These are phyloP conservation scores for Girardinichthys multiradiatus DNA, from an alignment of 2,113 vertebrate species.

Conservation along the genomic window DNA sequence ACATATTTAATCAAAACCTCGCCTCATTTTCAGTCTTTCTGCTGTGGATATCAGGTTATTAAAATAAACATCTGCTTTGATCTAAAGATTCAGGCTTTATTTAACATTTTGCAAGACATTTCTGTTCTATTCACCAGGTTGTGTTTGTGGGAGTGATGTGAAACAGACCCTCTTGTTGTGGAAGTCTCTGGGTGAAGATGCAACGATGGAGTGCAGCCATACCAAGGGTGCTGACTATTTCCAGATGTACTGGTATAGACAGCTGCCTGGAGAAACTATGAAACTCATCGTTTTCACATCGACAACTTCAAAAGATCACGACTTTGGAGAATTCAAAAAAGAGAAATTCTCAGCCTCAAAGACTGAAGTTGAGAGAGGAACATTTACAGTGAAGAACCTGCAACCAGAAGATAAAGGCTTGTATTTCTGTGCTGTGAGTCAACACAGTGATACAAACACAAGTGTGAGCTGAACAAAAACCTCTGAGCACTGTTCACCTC, in stretches of 20 bases:
- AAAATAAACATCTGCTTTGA: background rate
- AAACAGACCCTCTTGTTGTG: constrained; percentile 13
- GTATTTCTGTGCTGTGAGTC: constrained; percentile 53
- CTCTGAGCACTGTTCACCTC: background rate
- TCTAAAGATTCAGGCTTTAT: background rate
- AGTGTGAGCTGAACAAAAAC: background rate
- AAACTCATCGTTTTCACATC: constrained; percentile 44
- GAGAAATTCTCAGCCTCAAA: constrained; percentile 23
- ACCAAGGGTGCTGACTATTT: background rate
- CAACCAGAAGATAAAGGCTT: constrained; percentile 20
- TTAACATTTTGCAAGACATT: background rate
- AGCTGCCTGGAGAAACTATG: constrained; percentile 54
- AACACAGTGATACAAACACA: constrained; percentile 30
- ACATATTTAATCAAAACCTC: background rate
- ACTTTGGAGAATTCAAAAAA: background rate
- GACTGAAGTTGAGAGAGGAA: background rate
- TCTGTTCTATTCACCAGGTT: constrained; percentile 12
- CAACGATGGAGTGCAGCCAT: constrained; percentile 37
- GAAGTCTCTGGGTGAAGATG: background rate
- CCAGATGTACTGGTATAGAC: constrained; percentile 71
- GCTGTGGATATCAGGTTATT: background rate
- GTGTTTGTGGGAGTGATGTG: background rate
- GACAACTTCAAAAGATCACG: fast-evolving
- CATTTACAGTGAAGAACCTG: constrained; percentile 7
- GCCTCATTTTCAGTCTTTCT: background rate